Evolutionary conservation across 2,113 vertebrate genomes (phyloP), one percentile per base, ranked within the genome.

Genomic region (Guaruba guarouba): DNA sequence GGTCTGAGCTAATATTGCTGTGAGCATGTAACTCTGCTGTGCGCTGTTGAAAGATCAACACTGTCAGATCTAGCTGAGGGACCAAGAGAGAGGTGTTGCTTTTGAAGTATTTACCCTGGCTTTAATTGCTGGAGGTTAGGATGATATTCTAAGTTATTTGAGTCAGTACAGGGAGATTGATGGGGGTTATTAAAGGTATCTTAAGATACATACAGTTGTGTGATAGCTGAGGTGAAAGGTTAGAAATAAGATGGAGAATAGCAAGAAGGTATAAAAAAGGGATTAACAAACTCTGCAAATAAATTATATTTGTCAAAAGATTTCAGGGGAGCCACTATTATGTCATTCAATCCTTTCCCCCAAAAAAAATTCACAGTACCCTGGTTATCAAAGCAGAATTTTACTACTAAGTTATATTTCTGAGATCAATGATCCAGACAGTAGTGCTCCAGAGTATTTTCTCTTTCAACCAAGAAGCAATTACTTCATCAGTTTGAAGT

Each of bases 321-420:
- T 70, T 81, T 94, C 46, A 59, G 44, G 11, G 19, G 28, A 70
- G 8, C 9, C 17, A 49, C 13, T 76, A 43, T 39, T 51, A 22
- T 6, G 46, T 10, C 3, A 15, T 61, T 63, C 25, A 28, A 17
- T 35, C 0, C 0, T 9, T 62, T 28, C 12, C 2, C 1, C 12
- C 1, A 0, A 0, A 7, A 33, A 22, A 13, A 31, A 35, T 55
- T 24, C 41, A 37, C 10, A 57, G 16, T 52, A 14, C 6, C 8
- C 25, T 79, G 15, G 6, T 68, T 76, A 62, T 64, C 48, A 84
- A 67, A 82, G 28, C 4, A 46, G 33, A 5, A 51, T 6, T 75
- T 84, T 46, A 51, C 11, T 63, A 24, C 39, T 28, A 29, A 27
- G 25, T 7, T 43, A 7, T 49, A 43, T 39, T 92, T 87, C 12